phyloP scores from a whole-genome alignment of 2,888 invertebrate species.

The Mycalesis mineus region DNA sequence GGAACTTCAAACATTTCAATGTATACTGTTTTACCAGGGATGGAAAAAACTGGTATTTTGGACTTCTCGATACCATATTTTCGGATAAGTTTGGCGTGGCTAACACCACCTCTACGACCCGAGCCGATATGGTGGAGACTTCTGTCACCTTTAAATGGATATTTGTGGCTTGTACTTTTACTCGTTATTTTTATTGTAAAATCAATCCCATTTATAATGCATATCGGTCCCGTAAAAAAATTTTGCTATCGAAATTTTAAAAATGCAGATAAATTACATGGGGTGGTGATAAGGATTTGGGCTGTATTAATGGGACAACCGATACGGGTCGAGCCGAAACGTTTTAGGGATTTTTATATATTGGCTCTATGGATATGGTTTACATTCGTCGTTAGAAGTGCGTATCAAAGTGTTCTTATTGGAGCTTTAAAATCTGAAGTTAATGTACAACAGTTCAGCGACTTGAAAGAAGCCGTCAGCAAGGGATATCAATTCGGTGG shows the following conservation, averaged over 20 bases:
- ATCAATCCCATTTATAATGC: slow-evolving; percentile 46
- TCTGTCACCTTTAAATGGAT: slow-evolving; percentile 54
- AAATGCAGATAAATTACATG: slow-evolving; percentile 44
- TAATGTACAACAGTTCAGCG: slow-evolving; percentile 46
- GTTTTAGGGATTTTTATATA: slow-evolving; percentile 60
- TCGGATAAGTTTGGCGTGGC: slow-evolving; percentile 53
- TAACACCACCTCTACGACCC: slow-evolving; percentile 51
- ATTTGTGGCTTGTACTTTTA: slow-evolving; percentile 53
- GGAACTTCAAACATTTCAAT: slow-evolving; percentile 57
- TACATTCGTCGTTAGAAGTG: slow-evolving; percentile 57
- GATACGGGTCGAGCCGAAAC: slow-evolving; percentile 46
- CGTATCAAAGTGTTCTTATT: slow-evolving; percentile 61
- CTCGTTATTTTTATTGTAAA: slow-evolving; percentile 47
- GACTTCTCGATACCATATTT: slow-evolving; percentile 58
- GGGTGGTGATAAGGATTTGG: slow-evolving; percentile 53
- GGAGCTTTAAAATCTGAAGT: slow-evolving; percentile 57
- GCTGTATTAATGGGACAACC: slow-evolving; percentile 58
- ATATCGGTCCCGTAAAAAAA: slow-evolving; percentile 40
- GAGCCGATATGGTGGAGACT: slow-evolving; percentile 55
- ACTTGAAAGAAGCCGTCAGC: slow-evolving; percentile 47
- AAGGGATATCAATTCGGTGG: slow-evolving; percentile 55
- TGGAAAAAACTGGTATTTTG: slow-evolving; percentile 47
- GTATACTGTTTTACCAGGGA: slow-evolving; percentile 51
- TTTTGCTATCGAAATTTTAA: slow-evolving; percentile 48
- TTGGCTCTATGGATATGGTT: slow-evolving; percentile 61